Evolutionary conservation across 2,113 vertebrate species (phyloP).

Genomic region (Aleadryas rufinucha): DNA sequence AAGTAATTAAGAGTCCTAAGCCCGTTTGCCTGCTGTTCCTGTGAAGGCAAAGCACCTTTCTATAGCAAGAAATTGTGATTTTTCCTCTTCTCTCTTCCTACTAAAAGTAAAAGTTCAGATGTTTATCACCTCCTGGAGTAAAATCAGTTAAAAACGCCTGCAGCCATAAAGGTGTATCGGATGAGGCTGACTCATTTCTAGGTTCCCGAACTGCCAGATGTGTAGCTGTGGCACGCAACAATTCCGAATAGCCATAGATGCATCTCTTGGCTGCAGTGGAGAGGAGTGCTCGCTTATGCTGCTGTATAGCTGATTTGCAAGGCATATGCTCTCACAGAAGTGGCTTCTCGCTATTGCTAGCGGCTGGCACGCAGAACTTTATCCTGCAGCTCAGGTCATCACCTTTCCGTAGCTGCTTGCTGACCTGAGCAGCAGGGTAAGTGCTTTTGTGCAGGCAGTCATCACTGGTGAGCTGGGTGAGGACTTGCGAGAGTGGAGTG

Average conservation of each 20-base stretch:
- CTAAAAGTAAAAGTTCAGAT: not conserved
- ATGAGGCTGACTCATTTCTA: not conserved
- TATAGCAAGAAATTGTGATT: not conserved
- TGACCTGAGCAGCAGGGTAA: not conserved
- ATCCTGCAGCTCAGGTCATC: not conserved
- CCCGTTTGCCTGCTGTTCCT: not conserved
- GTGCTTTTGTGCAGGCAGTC: not conserved
- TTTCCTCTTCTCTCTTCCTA: not conserved
- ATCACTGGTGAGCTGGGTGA: not conserved
- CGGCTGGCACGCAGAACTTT: not conserved
- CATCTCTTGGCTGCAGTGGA: not conserved
- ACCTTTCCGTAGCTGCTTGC: not conserved
- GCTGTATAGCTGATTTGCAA: not conserved
- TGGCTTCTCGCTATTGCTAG: not conserved
- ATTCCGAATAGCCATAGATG: not conserved
- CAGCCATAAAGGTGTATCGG: not conserved
- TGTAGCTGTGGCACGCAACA: not conserved
- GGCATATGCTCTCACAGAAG: not conserved
- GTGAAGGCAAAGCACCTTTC: not conserved
- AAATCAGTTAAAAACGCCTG: not conserved
- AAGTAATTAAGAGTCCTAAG: not conserved
- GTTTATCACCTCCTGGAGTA: not conserved
- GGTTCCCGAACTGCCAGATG: not conserved
- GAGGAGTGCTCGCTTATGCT: fast-evolving
- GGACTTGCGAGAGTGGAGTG: not conserved